Base-by-base conservation (phyloP, 1,140 invertebrate species). In the Lucilia sericata region DNA sequence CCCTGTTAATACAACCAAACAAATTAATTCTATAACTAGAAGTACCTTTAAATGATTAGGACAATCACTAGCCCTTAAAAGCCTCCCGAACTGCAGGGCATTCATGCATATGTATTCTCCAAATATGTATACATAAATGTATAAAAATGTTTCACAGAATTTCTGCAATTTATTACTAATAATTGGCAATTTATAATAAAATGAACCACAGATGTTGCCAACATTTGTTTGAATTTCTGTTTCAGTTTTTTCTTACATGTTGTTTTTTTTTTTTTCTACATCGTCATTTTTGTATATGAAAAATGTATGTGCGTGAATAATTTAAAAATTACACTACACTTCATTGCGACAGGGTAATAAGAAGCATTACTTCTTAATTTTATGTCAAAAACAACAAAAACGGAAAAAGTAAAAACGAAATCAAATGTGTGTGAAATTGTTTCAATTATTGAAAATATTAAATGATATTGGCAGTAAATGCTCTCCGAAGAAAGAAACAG, bases 111-210 rank as follows among this genome's bases (percentile, higher is more conserved):
- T 60, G n/a, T 60, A n/a, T 60, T n/a, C 55, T 14, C 5, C n/a
- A 60, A 17, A 3, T 60, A 60, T 60, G 55, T 60, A 5, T 60
- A 17, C n/a, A 60, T n/a, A 17, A n/a, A 60, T 60, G 55, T 60
- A n/a, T n/a, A 60, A 60, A 55, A 60, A n/a, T 60, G 55, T n/a
- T 60, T 60, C n/a, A 60, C 55, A 3, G 55, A 60, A 60, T 60
- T 60, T n/a, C 14, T 60, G 55, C 55, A 60, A 60, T 60, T 60
- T 60, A 60, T 17, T n/a, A 60, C 55, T 60, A 60, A 60, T 60
- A 60, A 60, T 60, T 60, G 55, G 55, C 55, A 60, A 60, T 60
- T 60, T 60, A 60, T 60, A 60, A 60, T 14, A 17, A 60, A 60
- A 60, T 60, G 55, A 60, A 60, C 14, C 55, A 60, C 55, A 60